phyloP scores from a whole-genome alignment of 2,797 vertebrate species.

The Valencia hispanica region DNA sequence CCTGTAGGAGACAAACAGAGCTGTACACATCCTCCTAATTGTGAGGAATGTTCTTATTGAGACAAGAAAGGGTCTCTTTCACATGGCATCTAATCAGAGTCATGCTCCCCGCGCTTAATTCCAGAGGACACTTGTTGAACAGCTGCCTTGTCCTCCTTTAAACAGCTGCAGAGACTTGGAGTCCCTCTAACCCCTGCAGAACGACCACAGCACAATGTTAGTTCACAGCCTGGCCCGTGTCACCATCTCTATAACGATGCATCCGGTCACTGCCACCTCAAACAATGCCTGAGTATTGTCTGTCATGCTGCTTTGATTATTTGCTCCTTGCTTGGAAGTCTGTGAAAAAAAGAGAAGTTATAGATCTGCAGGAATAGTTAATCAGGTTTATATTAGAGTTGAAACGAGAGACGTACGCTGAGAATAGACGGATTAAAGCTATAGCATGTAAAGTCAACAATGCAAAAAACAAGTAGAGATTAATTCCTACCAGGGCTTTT shows the following conservation, averaged over 20 bases:
- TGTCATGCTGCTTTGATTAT: slow-evolving; percentile 34
- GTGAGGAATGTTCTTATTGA: slow-evolving; percentile 79
- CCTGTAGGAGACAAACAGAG: slow-evolving; percentile 72
- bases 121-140: slow-evolving; percentile 76
- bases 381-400: slow-evolving; percentile 13
- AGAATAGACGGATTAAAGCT: neutral
- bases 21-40: slow-evolving; percentile 77
- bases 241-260: slow-evolving; percentile 32
- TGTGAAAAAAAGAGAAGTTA: slow-evolving; percentile 18
- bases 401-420: neutral
- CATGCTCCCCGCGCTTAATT: slow-evolving; percentile 76
- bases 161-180: slow-evolving; percentile 44
- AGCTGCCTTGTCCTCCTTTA: slow-evolving; percentile 77
- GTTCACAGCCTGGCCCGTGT: slow-evolving; percentile 48
- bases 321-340: slow-evolving; percentile 25
- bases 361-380: slow-evolving; percentile 12
- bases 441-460: neutral
- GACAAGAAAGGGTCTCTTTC: slow-evolving; percentile 81
- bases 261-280: slow-evolving; percentile 31
- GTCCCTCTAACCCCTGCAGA: slow-evolving; percentile 45
- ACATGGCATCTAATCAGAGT: slow-evolving; percentile 81
- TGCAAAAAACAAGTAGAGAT: neutral
- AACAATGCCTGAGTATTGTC: slow-evolving; percentile 31
- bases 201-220: slow-evolving; percentile 50
- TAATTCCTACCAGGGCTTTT: neutral